Base-by-base conservation (phyloP, 2,113 vertebrate genomes). In the Salminus brasiliensis region DNA sequence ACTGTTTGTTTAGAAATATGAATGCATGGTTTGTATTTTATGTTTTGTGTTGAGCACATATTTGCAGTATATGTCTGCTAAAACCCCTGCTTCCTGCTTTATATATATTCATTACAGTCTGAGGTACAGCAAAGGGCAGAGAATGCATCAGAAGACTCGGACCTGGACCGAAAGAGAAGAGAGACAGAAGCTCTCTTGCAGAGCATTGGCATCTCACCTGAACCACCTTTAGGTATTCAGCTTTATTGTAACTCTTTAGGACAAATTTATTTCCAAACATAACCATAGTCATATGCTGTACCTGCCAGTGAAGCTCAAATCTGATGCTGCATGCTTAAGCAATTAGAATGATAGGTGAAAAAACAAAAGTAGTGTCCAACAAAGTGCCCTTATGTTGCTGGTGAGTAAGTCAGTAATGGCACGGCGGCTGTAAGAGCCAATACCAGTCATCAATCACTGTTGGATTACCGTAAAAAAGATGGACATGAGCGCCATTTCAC, bases 141-240 rank as follows among this genome's bases (percentile, higher is more conserved):
- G 65, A 93, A 91, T 4, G 87, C 91, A 65, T 93, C 91, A 34
- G 95, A 96, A 49, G 95, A 96, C 76, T 95, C 94, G 0, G 95
- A 96, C 74, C 83, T 96, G 59, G 95, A 96, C 85, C 91, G 95
- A 53, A 96, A 96, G 62, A 92, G 94, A 34, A 90, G 94, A 62
- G 95, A 95, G 86, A 96, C 95, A 0, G 95, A 96, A 78, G 95
- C 95, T 32, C 88, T 96, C 49, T 87, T 96, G 47, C 95, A 96
- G 80, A 96, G 95, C 84, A 96, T 96, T 69, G 95, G 95, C 5
- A 96, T 96, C 76, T 95, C 95, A 0, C 94, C 95, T 29, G 95
- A 96, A 82, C 95, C 95, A 47, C 94, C 94, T 66, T 87, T 96
- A 95, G 95, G 95, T 96, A 96, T 81, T 47, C 68, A 79, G 81